Percentiles rank a stretch among this genome's conserved stretches.
These are phyloP conservation scores for Zophobas atratus DNA, from an alignment of 1,140 invertebrate genomes.

Conservation along the genomic window DNA sequence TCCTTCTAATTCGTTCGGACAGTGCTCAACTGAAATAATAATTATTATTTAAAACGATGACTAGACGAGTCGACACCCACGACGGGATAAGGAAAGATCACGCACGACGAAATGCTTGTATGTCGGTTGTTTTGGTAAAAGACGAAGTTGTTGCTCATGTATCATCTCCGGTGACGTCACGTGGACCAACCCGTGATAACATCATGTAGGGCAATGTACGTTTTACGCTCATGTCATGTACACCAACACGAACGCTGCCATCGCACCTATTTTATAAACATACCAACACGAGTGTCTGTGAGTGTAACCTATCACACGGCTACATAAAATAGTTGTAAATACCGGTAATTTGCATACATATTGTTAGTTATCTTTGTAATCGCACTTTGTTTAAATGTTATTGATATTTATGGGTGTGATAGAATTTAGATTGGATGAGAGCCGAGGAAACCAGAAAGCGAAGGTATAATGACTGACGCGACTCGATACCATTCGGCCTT, in stretches of 20 bases:
- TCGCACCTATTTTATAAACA: slow-evolving; percentile 45
- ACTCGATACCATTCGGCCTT: slow-evolving; percentile 10
- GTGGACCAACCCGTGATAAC: slow-evolving; percentile 21
- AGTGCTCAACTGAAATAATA: slow-evolving; percentile 26
- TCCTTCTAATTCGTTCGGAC: slow-evolving; percentile 23
- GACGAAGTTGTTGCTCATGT: slow-evolving; percentile 3
- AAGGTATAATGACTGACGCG: slow-evolving; percentile 8
- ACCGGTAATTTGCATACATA: slow-evolving; percentile 63
- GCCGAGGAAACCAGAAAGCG: slow-evolving; percentile 17
- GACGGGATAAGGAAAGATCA: background rate
- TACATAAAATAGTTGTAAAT: slow-evolving; percentile 62
- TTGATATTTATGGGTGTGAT: slow-evolving; percentile 58
- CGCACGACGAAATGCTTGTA: background rate
- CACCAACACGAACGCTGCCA: slow-evolving; percentile 39
- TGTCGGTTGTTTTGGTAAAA: background rate
- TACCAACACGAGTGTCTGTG: slow-evolving; percentile 50
- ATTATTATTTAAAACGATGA: slow-evolving; percentile 27
- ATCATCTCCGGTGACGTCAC: slow-evolving; percentile 13
- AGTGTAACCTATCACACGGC: slow-evolving; percentile 56
- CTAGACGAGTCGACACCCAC: slow-evolving; percentile 16
- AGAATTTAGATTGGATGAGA: slow-evolving; percentile 61
- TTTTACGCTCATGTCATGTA: slow-evolving; percentile 48
- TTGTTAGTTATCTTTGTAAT: slow-evolving; percentile 63
- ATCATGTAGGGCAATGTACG: slow-evolving; percentile 54
- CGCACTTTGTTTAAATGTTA: slow-evolving; percentile 59